These are phyloP conservation scores for Acronicta leporina DNA, from an alignment of 2,888 invertebrate genomes.

Conservation along the genomic window DNA sequence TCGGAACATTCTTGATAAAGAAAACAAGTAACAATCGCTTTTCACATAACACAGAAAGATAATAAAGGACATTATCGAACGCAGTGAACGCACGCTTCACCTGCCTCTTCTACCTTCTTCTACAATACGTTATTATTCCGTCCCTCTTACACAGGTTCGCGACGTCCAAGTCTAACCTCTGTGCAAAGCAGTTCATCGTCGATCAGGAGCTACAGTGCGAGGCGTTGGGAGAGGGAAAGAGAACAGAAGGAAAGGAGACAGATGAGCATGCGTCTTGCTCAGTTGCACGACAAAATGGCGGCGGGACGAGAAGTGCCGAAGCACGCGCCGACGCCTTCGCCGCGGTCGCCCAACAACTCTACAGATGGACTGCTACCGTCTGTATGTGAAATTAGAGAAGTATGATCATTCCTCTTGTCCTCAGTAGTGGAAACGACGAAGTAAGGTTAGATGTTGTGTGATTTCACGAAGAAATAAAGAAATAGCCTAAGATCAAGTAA, in stretches of 20 bases:
- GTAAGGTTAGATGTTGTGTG: conserved; percentile 31
- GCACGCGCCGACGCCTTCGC: conserved; percentile 92
- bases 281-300: conserved; percentile 91
- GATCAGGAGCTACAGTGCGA: conserved; percentile 94
- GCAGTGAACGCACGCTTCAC: conserved; percentile 32
- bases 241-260: conserved; percentile 95
- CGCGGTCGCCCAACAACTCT: conserved; percentile 93
- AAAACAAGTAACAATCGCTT: conserved; percentile 42
- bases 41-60: conserved; percentile 29
- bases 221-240: conserved; percentile 93
- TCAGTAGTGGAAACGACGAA: conserved; percentile 52
- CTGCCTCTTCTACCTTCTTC: conserved; percentile 3
- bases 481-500: no score
- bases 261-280: conserved; percentile 93
- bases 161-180: conserved; percentile 96
- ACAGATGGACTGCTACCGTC: conserved; percentile 95
- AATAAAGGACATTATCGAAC: conserved; percentile 10
- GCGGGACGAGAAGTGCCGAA: conserved; percentile 83
- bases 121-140: conserved; percentile 31
- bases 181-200: conserved; percentile 95
- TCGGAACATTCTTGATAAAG: conserved; percentile 14
- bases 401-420: conserved; percentile 77
- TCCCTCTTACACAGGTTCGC: conserved; percentile 90
- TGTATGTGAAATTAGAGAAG: conserved; percentile 94
- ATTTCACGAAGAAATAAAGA: conserved; percentile 28